These are phyloP conservation scores for Zenarchopterus dispar DNA, from an alignment of 2,797 vertebrate genomes.

Conservation along the genomic window DNA sequence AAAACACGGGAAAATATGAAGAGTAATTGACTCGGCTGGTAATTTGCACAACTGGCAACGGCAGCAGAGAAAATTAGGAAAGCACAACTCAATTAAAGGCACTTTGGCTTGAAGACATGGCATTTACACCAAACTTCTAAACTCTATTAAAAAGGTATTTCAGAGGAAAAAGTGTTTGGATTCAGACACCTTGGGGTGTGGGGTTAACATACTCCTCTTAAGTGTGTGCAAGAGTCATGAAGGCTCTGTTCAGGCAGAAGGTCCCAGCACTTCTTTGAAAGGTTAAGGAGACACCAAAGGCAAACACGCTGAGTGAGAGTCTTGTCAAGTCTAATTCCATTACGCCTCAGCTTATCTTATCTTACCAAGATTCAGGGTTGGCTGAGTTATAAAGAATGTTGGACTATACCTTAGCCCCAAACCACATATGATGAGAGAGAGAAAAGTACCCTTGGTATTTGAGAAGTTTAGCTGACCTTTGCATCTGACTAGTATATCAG, in stretches of 20 bases:
- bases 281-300: slow-evolving; percentile 84
- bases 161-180: slow-evolving; percentile 75
- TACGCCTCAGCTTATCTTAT: slow-evolving; percentile 79
- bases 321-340: slow-evolving; percentile 81
- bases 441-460: slow-evolving; percentile 75
- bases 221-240: slow-evolving; percentile 70
- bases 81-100: slow-evolving; percentile 85
- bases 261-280: slow-evolving; percentile 73
- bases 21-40: slow-evolving; percentile 79
- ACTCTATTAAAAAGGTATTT: slow-evolving; percentile 86
- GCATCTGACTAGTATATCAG: slow-evolving; percentile 57
- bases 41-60: slow-evolving; percentile 82
- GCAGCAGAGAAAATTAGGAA: slow-evolving; percentile 78
- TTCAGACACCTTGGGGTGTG: slow-evolving; percentile 69
- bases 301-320: slow-evolving; percentile 77
- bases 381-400: slow-evolving; percentile 69
- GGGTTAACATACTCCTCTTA: slow-evolving; percentile 68
- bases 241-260: slow-evolving; percentile 69
- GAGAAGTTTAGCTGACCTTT: slow-evolving; percentile 77
- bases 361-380: slow-evolving; percentile 73
- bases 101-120: slow-evolving; percentile 82
- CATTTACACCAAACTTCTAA: slow-evolving; percentile 85
- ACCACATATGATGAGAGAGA: slow-evolving; percentile 69
- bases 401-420: slow-evolving; percentile 63
- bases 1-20: slow-evolving; percentile 77